Evolutionary conservation across 1,140 invertebrate species (phyloP), one percentile per base, ranked within the genome.

Genomic region (Aphaenogaster floridana): DNA sequence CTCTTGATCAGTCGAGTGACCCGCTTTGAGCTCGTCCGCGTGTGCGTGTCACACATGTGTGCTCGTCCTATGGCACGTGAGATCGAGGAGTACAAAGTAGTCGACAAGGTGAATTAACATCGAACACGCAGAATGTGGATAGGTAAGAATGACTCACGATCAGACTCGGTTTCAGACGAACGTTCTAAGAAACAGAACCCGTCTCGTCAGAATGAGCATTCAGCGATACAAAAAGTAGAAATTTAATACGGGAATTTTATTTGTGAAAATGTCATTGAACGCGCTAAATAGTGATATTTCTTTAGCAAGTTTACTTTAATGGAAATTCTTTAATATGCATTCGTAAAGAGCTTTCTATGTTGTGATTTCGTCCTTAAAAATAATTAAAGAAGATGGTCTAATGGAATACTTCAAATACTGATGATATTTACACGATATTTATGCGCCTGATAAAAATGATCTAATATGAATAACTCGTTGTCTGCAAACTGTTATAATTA

Each of bases 111-210:
- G 86, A 85, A 91, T 92, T 91, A 87, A 78, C 81, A 87, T 86
- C 90, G 63, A 78, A 39, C 69, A 88, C 72, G 89, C 84, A 94
- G 90, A 93, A 94, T 94, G 93, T 91, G 89, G 92, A 92, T 93
- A 89, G 93, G 94, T 94, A 76, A 94, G 93, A 86, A 89, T 90
- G 88, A 90, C 83, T 84, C 88, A 90, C 34, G 28, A 83, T 78
- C 71, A 71, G 34, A 61, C 69, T 87, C 64, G 78, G 45, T 87
- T 87, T 89, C 78, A 39, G 15, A 48, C 85, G 63, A 89, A 84
- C 78, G n/a, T 89, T 90, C 69, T 87, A 36, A 66, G 88, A 77
- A 89, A 45, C 68, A 17, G 11, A 17, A 28, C 17, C 48, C 64
- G 45, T 81, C 36, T 57, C 48, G 48, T 71, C 36, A 42, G 36